Conservation (phyloP, 2,113 vertebrate species). For the Leptobrachium ailaonicum region DNA sequence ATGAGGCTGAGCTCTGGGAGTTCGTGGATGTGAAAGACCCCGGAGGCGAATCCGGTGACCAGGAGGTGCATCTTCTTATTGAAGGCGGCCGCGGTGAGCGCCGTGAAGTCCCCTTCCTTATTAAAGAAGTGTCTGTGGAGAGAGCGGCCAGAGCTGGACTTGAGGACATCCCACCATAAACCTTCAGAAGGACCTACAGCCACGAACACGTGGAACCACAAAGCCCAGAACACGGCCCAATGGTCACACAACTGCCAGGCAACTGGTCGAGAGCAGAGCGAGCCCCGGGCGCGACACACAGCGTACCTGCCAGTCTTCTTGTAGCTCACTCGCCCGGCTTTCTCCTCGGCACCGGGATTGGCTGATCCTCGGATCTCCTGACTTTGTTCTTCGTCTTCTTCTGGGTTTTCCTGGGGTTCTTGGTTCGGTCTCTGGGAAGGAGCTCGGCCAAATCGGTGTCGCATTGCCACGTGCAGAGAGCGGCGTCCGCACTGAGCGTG, state of each 20-base stretch:
- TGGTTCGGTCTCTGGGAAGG: constrained; percentile 59
- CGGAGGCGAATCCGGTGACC: constrained; percentile 91
- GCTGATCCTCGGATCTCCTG: constrained; percentile 79
- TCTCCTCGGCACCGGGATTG: constrained; percentile 60
- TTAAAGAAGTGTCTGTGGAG: constrained; percentile 87
- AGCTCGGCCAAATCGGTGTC: constrained; percentile 81
- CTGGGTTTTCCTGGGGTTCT: constrained; percentile 52
- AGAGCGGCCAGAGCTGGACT: neutral
- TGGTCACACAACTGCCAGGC: too few species aligned
- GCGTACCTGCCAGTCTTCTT: constrained; percentile 79
- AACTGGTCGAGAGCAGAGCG: too few species aligned
- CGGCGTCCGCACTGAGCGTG: constrained; percentile 89
- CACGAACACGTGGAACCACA: too few species aligned
- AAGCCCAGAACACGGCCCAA: too few species aligned
- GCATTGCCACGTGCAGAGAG: constrained; percentile 90
- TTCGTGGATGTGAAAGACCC: constrained; percentile 92
- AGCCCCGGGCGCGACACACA: too few species aligned
- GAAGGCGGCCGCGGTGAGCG: constrained; percentile 80
- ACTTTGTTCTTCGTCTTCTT: constrained; percentile 60
- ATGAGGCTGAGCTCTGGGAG: constrained; percentile 93
- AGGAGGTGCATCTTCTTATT: constrained; percentile 85
- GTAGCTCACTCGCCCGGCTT: constrained; percentile 77
- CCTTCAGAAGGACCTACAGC: too few species aligned
- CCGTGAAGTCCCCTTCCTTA: constrained; percentile 91
- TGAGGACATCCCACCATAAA: neutral